Base-by-base conservation (phyloP, 2,797 vertebrate genomes). In the Borostomias antarcticus region DNA sequence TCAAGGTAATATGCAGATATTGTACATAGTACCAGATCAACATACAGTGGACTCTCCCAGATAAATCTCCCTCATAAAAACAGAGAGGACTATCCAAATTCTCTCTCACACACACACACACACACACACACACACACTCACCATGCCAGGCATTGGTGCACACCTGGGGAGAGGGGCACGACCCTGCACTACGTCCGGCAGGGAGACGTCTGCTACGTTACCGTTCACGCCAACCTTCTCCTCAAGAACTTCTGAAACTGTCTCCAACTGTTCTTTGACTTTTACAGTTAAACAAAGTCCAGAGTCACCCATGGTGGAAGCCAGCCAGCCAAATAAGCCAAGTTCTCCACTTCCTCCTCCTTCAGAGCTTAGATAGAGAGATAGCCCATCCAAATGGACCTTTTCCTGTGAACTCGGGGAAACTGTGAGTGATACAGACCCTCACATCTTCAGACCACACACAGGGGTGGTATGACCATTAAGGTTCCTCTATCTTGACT, bases 351-450 rank as follows among this genome's bases (percentile, higher is more conserved):
- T 85, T 88, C 78, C 85, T 72, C 63, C 78, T 79, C 63, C 54
- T 59, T 17, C 23, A 74, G 26, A 6, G 67, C 58, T 61, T 11
- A 73, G 76, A 78, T 58, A 11, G 59, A 54, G 35, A 47, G 68
- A 73, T 62, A 66, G 54, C 64, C 23, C 53, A 40, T 85, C 84
- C 86, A 87, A 91, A 92, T 82, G 75, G 74, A 63, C 78, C 61
- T 83, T 86, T 92, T 91, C 91, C 90, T 92, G 87, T 69, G 65
- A 79, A 73, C 73, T 65, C 37, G 26, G 70, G 62, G 59, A 59
- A 68, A 52, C 30, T 17, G 52, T 53, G 28, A 28, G 62, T 23
- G 30, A 64, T 60, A 17, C 19, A 64, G 53, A 51, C 28, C 33
- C 43, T 54, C 37, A 43, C n/a, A 53, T 28, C 51, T 37, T 9